Evolutionary conservation across 23 tunicate genomes (phyloP), one percentile per base, ranked within the genome.

Genomic region (Oikopleura vanhoeffeni): DNA sequence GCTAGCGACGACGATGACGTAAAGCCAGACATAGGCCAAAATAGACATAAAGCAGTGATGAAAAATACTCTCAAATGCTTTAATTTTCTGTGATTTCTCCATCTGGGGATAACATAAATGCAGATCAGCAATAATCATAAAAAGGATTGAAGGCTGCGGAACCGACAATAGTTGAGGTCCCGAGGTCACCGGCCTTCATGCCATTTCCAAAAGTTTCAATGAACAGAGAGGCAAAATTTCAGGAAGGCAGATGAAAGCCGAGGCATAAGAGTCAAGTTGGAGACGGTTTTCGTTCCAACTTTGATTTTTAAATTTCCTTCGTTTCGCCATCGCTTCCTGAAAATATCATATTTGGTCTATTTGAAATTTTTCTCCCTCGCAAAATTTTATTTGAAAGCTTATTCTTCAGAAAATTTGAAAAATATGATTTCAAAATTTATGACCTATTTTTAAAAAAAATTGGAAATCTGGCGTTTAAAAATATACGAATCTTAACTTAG

Each of bases 31-130:
- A 83, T 93, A 93, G 3, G 98, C 98, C 40, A 93, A 76, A 67
- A 93, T 82, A 85, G 91, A 87, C 91, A 93, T 36, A 84, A 76
- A 40, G 98, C 98, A 0, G 98, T 93, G 41, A 93, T 85, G 84
- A 89, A 88, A 87, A 93, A 93, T 13, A 93, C 98, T 24, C 98
- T 89, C 35, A 93, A 93, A 85, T 93, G 98, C 60, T 93, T 93
- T 34, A 93, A 86, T 83, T 89, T 90, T 40, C 98, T 83, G 27
- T 41, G 64, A 83, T 93, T 94, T 35, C 83, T 94, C 67, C 90
- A 94, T n/a, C n/a, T n/a, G 18, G 98, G 98, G 28, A 93, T 93
- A 18, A 93, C 98, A 87, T 93, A 93, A 94, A 93, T 93, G 87
- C 98, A 93, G 35, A 93, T 88, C n/a, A 41, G 95, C 98, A 76